Percentiles rank a stretch among this genome's conserved stretches.
phyloP scores from a whole-genome alignment of 2,113 vertebrate species.

The Callorhinus ursinus region DNA sequence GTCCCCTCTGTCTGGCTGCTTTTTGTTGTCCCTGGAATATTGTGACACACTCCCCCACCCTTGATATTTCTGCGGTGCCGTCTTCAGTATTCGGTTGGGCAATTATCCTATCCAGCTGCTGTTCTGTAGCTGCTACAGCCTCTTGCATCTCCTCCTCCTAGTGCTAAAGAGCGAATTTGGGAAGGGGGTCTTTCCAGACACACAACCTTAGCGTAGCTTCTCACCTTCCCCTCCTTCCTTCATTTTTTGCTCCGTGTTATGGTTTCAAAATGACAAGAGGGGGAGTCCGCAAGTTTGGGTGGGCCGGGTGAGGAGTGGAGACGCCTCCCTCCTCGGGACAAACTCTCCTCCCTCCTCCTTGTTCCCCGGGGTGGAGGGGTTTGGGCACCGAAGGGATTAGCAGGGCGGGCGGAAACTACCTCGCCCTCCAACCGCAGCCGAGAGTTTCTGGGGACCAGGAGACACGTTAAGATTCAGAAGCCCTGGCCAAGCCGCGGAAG shows the following conservation, averaged over 20 bases:
- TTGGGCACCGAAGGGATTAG: not conserved
- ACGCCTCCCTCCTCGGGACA: constrained; percentile 8
- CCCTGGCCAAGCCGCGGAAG: constrained; percentile 51
- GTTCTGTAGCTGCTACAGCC: not conserved
- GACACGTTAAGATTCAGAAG: constrained; percentile 34
- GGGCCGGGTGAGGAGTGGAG: not conserved
- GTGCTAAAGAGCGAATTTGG: not conserved
- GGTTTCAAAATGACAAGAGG: not conserved
- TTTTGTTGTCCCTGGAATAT: constrained; percentile 18
- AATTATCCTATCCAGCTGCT: not conserved
- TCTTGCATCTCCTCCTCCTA: not conserved
- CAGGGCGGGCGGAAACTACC: not conserved
- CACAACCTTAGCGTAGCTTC: not conserved
- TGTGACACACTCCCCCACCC: not conserved
- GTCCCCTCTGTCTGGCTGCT: constrained; percentile 1
- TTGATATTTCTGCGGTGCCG: constrained; percentile 6
- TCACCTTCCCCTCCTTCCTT: not conserved
- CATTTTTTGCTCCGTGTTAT: not conserved
- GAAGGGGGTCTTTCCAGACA: not conserved
- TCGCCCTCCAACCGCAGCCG: not conserved
- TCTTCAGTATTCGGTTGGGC: not conserved
- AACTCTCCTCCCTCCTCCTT: not conserved
- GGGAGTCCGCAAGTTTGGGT: constrained; percentile 69
- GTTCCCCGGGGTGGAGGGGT: not conserved
- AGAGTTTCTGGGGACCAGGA: constrained; percentile 51